Evolutionary conservation across 2,888 invertebrate species (phyloP), one percentile per base, ranked within the genome.

Genomic region (Calameuta filiformis): DNA sequence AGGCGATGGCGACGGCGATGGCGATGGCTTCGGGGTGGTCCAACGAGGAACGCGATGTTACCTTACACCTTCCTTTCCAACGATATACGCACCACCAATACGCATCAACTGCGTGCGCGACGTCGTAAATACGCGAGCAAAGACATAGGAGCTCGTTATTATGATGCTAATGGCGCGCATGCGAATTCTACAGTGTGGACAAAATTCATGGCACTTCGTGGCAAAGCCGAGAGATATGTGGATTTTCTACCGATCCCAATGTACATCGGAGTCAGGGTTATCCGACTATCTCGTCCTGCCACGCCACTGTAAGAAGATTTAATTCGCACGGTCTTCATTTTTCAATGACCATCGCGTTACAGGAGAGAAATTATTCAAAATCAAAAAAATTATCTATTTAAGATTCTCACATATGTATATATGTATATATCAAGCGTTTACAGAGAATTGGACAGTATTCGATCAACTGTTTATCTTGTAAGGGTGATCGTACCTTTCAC

Each of bases 81-180:
- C 84, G 85, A 87, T 89, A 89, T 89, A 88, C 87, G 85, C 87
- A 85, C 84, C 87, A 86, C 86, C 87, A 87, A 88, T 87, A 86
- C 85, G 86, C 88, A 89, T 89, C 89, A 87, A 87, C 86, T 86
- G 84, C 84, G 82, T 77, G 83, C 83, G 84, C 84, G 85, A 86
- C 84, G 84, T 88, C 88, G 89, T 90, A 89, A 90, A 90, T 86
- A 89, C 84, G 75, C 75, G 76, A 69, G 80, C 83, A 84, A 85
- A 87, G 88, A 87, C 88, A 87, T 86, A 88, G 85, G 85, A 87
- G 85, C 86, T 88, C 87, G 87, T 88, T 89, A 88, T 89, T 88
- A 89, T 87, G 88, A 89, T 89, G 89, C 88, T 87, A 89, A 89
- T 89, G 85, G 71, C 71, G 82, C 80, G 79, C 85, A 81, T 81